phyloP scores from a whole-genome alignment of 2,888 invertebrate genomes.

The Baccha elongata region DNA sequence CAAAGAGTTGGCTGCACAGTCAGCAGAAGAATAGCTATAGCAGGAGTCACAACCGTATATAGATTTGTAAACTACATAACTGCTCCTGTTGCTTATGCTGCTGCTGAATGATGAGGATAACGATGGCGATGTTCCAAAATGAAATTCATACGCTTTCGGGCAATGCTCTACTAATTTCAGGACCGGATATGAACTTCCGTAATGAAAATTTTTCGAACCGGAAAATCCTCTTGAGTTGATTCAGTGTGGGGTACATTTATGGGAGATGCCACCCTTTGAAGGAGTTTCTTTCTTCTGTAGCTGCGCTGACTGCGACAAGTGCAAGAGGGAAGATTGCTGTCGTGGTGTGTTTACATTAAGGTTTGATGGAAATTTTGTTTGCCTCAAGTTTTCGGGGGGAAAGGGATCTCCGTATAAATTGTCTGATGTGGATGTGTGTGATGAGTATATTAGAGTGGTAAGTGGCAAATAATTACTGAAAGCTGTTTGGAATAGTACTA shows the following conservation, averaged over 20 bases:
- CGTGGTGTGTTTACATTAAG: constrained; percentile 68
- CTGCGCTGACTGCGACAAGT: constrained; percentile 35
- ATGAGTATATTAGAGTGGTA: constrained; percentile 28
- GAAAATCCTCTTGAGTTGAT: constrained; percentile 79
- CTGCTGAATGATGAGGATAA: constrained; percentile 65
- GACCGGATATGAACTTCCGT: constrained; percentile 94
- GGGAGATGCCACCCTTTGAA: constrained; percentile 15
- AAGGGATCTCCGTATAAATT: not conserved
- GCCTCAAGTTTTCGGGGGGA: constrained; percentile 35
- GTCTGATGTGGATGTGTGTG: not conserved
- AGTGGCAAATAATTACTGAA: constrained; percentile 70
- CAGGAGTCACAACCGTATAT: not conserved
- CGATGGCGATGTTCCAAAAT: constrained; percentile 61
- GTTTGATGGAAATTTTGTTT: constrained; percentile 65
- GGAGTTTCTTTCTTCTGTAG: not conserved
- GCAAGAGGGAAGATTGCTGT: constrained; percentile 52
- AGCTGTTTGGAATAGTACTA: constrained; percentile 62
- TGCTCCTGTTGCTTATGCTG: constrained; percentile 28
- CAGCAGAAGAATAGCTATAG: not conserved
- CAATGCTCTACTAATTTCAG: constrained; percentile 79
- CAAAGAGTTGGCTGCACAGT: constrained; percentile 45
- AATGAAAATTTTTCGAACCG: constrained; percentile 89
- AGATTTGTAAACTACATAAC: constrained; percentile 13
- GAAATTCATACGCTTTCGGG: constrained; percentile 73
- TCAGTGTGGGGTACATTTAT: constrained; percentile 73